phyloP scores from a whole-genome alignment of 2,888 invertebrate species.

The Amphipyra tragopoginis region DNA sequence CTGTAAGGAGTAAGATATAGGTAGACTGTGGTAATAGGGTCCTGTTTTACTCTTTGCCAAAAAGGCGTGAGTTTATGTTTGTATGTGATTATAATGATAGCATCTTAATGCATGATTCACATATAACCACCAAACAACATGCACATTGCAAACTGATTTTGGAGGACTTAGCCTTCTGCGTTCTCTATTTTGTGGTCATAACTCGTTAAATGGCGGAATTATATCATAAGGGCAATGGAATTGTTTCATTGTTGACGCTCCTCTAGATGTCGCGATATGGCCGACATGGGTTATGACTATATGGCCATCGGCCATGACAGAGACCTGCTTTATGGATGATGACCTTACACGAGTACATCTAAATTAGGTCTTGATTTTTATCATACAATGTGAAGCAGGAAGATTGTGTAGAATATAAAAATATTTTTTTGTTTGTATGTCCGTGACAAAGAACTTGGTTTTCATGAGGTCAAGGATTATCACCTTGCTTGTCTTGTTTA shows the following conservation, averaged over 20 bases:
- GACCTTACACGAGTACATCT: neutral
- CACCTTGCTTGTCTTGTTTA: too few species aligned
- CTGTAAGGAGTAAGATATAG: too few species aligned
- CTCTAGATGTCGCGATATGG: slow-evolving; percentile 11
- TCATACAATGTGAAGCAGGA: neutral
- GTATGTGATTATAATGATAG: too few species aligned
- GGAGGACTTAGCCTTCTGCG: neutral
- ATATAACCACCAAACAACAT: too few species aligned
- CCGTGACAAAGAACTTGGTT: neutral
- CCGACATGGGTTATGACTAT: neutral
- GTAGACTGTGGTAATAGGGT: too few species aligned
- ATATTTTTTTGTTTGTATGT: neutral
- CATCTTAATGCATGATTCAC: too few species aligned
- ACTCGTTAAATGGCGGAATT: slow-evolving; percentile 24
- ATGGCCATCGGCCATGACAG: slow-evolving; percentile 2
- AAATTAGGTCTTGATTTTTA: too few species aligned
- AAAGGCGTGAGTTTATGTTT: too few species aligned
- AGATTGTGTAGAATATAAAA: neutral
- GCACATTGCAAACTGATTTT: too few species aligned
- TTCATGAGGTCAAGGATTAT: neutral
- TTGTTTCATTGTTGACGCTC: slow-evolving; percentile 24
- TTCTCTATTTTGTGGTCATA: neutral
- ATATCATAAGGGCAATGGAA: slow-evolving; percentile 21
- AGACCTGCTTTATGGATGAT: neutral
- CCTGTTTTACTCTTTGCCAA: too few species aligned